A percentile compares a stretch with the other conserved stretches of the same genome.
Evolutionary conservation across 2,797 vertebrate genomes (phyloP).

Genomic region (Bradypodion ventrale): DNA sequence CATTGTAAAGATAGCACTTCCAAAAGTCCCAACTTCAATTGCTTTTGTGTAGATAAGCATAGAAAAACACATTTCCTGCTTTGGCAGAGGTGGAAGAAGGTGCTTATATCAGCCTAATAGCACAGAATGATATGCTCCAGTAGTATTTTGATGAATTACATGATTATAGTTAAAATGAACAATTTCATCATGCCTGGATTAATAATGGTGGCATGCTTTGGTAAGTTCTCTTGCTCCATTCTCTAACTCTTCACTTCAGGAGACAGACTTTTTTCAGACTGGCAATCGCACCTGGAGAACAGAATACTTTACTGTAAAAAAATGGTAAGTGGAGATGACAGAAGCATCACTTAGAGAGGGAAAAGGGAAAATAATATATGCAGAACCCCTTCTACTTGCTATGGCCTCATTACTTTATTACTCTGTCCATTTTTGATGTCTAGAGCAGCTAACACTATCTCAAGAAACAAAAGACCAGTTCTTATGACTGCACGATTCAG

Average conservation of each 20-base stretch:
- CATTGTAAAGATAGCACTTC: slow-evolving; percentile 53
- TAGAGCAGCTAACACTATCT: slow-evolving; percentile 36
- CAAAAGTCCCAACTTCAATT: slow-evolving; percentile 70
- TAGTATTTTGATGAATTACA: slow-evolving; percentile 91
- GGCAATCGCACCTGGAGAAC: slow-evolving; percentile 66
- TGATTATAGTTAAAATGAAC: slow-evolving; percentile 93
- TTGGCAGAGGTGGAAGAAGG: slow-evolving; percentile 76
- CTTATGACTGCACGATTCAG: background rate
- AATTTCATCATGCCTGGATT: slow-evolving; percentile 87
- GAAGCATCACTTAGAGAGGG: slow-evolving; percentile 51
- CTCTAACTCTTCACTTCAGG: slow-evolving; percentile 81
- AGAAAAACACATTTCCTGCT: slow-evolving; percentile 73
- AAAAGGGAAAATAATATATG: slow-evolving; percentile 44
- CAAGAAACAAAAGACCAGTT: slow-evolving; percentile 32
- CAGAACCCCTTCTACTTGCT: slow-evolving; percentile 49
- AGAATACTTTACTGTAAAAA: slow-evolving; percentile 45
- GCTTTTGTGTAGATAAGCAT: slow-evolving; percentile 72
- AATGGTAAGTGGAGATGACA: background rate
- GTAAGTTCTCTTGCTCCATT: slow-evolving; percentile 76
- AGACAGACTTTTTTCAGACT: slow-evolving; percentile 70
- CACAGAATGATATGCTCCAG: slow-evolving; percentile 82
- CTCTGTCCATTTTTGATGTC: slow-evolving; percentile 56
- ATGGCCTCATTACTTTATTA: slow-evolving; percentile 52
- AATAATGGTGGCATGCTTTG: slow-evolving; percentile 78
- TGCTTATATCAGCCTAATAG: slow-evolving; percentile 82